A percentile compares a stretch with the other conserved stretches of the same genome.
Conservation (phyloP, 2,113 vertebrate genomes). For the Rana temporaria region DNA sequence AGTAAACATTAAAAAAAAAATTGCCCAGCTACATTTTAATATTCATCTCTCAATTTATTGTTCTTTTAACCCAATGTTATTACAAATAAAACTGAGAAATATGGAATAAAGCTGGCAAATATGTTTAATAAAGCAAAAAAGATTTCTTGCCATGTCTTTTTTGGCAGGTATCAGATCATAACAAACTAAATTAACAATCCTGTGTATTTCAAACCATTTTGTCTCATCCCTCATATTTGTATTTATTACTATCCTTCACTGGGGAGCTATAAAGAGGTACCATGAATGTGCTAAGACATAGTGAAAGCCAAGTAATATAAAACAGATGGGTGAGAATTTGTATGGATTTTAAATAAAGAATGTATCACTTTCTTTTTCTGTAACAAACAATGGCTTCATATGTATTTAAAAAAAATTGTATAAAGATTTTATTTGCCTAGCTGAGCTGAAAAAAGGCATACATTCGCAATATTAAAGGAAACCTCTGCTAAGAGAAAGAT, state of each 20-base stretch:
- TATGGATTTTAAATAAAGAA: neutral
- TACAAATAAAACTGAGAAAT: neutral
- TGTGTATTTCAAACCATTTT: neutral
- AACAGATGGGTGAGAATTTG: neutral
- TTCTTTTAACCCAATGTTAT: no score
- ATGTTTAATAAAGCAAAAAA: neutral
- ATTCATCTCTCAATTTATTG: no score
- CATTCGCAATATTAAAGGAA: no score
- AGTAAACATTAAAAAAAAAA: no score
- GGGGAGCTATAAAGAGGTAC: constrained; percentile 11
- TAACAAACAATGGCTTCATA: neutral
- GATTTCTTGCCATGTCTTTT: neutral
- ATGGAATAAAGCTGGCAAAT: neutral
- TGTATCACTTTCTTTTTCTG: neutral
- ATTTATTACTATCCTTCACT: constrained; percentile 3
- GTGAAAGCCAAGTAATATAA: neutral
- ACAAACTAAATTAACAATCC: neutral
- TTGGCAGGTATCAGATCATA: neutral
- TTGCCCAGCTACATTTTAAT: no score
- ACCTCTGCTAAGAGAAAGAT: no score
- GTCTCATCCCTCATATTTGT: neutral
- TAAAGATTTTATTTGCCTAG: no score
- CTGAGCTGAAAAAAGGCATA: no score
- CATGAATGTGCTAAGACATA: constrained; percentile 4
- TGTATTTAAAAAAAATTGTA: no score